phyloP scores from a whole-genome alignment of 53 echinoderm and acorn worm species.

The Zoroaster sp. region DNA sequence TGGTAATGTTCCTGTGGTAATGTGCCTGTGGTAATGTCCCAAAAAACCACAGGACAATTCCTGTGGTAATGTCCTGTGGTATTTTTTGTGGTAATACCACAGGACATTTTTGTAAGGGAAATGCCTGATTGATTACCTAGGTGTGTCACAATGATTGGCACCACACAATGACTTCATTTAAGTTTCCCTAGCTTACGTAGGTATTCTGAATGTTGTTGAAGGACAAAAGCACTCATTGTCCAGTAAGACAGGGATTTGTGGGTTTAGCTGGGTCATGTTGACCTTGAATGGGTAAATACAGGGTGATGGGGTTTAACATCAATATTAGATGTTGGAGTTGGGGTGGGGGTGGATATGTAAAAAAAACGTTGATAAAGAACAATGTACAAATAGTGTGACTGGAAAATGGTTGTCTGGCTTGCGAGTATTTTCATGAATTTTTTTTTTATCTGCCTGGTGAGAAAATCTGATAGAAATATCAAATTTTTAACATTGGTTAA shows the following conservation, averaged over 20 bases:
- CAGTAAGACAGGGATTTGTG: constrained; percentile 8
- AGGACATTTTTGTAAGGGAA: not conserved
- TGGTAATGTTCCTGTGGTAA: too few relatives aligned
- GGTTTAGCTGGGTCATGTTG: not conserved
- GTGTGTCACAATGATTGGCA: not conserved
- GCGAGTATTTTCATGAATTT: too few relatives aligned
- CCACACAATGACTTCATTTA: not conserved
- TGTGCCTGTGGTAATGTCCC: too few relatives aligned
- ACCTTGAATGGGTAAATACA: not conserved
- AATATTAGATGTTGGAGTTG: not conserved
- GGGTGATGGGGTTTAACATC: not conserved
- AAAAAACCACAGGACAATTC: too few relatives aligned
- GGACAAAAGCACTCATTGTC: not conserved
- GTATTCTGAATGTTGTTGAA: not conserved
- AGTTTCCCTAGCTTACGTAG: not conserved
- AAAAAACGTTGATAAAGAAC: not conserved
- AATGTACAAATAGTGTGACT: too few relatives aligned
- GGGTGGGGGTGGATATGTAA: not conserved
- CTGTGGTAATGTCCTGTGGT: too few relatives aligned
- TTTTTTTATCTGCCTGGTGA: too few relatives aligned
- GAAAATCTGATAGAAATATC: too few relatives aligned
- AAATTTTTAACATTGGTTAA: too few relatives aligned
- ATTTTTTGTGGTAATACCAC: too few relatives aligned
- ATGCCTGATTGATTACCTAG: not conserved
- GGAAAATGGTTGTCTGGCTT: too few relatives aligned